Percentiles rank a stretch among this genome's conserved stretches.
Conservation (phyloP, 2,113 vertebrate species). For the Osmerus mordax region DNA sequence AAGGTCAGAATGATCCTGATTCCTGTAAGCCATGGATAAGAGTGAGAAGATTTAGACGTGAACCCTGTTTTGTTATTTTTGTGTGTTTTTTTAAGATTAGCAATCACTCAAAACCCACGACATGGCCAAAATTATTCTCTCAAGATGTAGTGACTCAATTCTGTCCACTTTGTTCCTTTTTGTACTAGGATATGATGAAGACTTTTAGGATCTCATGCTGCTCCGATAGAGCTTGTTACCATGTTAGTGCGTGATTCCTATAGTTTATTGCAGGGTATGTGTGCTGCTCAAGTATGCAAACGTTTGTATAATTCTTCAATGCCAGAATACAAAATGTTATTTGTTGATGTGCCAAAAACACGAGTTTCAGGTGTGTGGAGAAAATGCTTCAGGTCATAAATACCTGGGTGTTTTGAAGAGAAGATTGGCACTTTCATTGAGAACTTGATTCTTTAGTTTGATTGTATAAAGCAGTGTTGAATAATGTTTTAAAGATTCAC, state of each 20-base stretch:
- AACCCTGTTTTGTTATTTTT: slow-evolving; percentile 8
- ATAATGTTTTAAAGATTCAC: background rate
- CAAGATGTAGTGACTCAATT: slow-evolving; percentile 80
- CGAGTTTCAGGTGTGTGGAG: slow-evolving; percentile 30
- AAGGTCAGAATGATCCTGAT: too few relatives aligned
- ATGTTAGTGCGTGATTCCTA: slow-evolving; percentile 74
- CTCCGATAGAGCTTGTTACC: slow-evolving; percentile 56
- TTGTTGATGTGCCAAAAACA: slow-evolving; percentile 67
- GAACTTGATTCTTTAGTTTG: background rate
- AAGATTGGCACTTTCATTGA: background rate
- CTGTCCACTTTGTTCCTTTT: slow-evolving; percentile 83
- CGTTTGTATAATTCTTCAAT: slow-evolving; percentile 39
- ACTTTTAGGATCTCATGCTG: slow-evolving; percentile 74
- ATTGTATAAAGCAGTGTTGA: background rate
- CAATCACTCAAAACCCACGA: slow-evolving; percentile 30
- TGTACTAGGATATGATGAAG: slow-evolving; percentile 83
- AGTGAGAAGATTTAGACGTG: background rate
- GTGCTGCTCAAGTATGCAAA: slow-evolving; percentile 30
- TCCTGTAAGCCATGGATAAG: slow-evolving; percentile 14
- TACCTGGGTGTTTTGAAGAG: background rate
- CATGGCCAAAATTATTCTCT: slow-evolving; percentile 67
- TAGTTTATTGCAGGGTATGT: slow-evolving; percentile 66
- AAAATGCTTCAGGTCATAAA: slow-evolving; percentile 14
- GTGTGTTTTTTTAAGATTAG: slow-evolving; percentile 10
- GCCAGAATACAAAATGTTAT: slow-evolving; percentile 38